Conservation (phyloP, 1,140 invertebrate species). For the Eriocheir sinensis region DNA sequence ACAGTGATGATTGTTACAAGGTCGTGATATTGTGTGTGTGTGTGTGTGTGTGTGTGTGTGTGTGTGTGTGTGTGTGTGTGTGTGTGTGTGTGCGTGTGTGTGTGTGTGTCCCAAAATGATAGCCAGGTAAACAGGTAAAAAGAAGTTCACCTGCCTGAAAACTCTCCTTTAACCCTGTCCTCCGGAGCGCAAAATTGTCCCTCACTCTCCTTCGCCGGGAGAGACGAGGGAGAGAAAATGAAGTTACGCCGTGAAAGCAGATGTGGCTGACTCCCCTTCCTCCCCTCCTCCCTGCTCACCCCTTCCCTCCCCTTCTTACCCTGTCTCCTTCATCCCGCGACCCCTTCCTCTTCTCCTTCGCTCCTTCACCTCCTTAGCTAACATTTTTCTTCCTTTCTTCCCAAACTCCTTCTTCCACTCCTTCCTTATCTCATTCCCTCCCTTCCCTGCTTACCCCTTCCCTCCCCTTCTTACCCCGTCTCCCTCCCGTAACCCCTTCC, state of each 20-base stretch:
- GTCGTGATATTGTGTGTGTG: background rate
- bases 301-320: too few relatives aligned
- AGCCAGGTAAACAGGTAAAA: background rate
- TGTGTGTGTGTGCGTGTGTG: too few relatives aligned
- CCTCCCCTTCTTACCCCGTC: too few relatives aligned
- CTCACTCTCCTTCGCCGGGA: background rate
- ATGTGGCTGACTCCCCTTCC: background rate
- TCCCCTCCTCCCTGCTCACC: background rate
- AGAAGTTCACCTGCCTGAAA: background rate
- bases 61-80: background rate
- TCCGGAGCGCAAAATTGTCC: conserved; percentile 8
- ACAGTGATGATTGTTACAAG: background rate
- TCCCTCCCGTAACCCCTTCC: too few relatives aligned
- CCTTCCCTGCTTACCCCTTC: too few relatives aligned
- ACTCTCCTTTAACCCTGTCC: conserved; percentile 23
- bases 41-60: too few relatives aligned
- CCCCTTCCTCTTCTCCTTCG: too few relatives aligned
- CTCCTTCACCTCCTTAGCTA: too few relatives aligned
- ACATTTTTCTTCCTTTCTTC: too few relatives aligned
- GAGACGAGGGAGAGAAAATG: conserved; percentile 3
- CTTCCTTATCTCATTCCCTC: too few relatives aligned
- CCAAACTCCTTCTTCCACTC: too few relatives aligned
- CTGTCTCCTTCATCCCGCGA: too few relatives aligned
- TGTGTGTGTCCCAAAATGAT: background rate
- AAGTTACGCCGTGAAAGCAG: conserved; percentile 23